Percentiles rank a stretch among this genome's conserved stretches.
Evolutionary conservation across 2,113 vertebrate species (phyloP).

Genomic region (Laterallus jamaicensis): DNA sequence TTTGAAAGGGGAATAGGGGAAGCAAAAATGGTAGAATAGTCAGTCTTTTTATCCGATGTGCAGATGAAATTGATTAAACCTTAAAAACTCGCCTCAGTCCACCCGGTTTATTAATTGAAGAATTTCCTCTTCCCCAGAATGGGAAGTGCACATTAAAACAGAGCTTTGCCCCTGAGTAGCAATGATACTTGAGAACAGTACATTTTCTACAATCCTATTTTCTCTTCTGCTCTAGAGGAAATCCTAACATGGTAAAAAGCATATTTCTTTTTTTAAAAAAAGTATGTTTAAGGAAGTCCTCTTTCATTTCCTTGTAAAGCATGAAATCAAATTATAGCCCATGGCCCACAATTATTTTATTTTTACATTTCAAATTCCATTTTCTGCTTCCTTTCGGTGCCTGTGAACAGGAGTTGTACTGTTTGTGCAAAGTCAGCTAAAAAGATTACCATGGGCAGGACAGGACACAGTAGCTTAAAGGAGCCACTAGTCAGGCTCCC

Average conservation of each 20-base stretch:
- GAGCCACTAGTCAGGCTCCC: not conserved
- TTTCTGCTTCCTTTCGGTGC: constrained; percentile 71
- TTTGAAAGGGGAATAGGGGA: constrained; percentile 57
- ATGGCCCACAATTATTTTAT: constrained; percentile 74
- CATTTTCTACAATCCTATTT: constrained; percentile 79
- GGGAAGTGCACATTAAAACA: constrained; percentile 84
- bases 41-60: constrained; percentile 78
- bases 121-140: constrained; percentile 85
- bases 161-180: constrained; percentile 78
- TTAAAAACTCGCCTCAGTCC: constrained; percentile 81
- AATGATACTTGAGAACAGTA: constrained; percentile 80
- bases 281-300: constrained; percentile 76
- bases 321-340: constrained; percentile 82
- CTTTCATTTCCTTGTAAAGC: constrained; percentile 81
- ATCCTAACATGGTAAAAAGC: constrained; percentile 80
- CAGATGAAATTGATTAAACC: constrained; percentile 86
- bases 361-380: constrained; percentile 76
- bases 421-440: constrained; percentile 68
- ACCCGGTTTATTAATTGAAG: constrained; percentile 90
- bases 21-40: constrained; percentile 75
- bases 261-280: not conserved
- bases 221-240: constrained; percentile 76
- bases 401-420: constrained; percentile 65
- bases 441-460: constrained; percentile 60
- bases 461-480: constrained; percentile 53